Evolutionary conservation across 2,113 vertebrate species (phyloP).

Genomic region (Perca flavescens): DNA sequence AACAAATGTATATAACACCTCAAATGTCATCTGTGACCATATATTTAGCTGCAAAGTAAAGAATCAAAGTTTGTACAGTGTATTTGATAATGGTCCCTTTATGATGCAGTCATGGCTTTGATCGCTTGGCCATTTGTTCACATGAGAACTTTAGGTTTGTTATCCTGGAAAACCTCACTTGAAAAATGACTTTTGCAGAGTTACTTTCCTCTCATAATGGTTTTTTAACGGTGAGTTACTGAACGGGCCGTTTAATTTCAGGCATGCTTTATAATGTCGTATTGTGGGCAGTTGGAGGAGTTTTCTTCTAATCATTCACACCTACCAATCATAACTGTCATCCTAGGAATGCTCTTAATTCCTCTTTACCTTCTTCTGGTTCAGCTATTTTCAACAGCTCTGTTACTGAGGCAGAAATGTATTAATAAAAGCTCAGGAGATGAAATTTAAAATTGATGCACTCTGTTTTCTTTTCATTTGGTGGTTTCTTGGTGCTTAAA

Average conservation of each 20-base stretch:
- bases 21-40: constrained; percentile 14
- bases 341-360: constrained; percentile 64
- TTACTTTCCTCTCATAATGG: constrained; percentile 70
- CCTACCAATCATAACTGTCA: constrained; percentile 78
- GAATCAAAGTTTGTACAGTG: constrained; percentile 29
- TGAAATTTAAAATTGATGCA: constrained; percentile 44
- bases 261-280: constrained; percentile 66
- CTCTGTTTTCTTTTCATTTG: constrained; percentile 53
- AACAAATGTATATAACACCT: background rate
- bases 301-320: constrained; percentile 76
- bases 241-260: constrained; percentile 60
- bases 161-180: constrained; percentile 77
- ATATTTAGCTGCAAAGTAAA: constrained; percentile 26
- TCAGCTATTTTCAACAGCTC: constrained; percentile 66
- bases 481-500: constrained; percentile 47
- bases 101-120: constrained; percentile 56
- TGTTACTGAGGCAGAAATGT: constrained; percentile 29
- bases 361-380: constrained; percentile 43
- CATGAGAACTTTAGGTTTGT: constrained; percentile 71
- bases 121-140: constrained; percentile 63
- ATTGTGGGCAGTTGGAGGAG: constrained; percentile 63
- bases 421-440: constrained; percentile 35
- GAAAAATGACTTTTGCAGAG: constrained; percentile 74
- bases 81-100: constrained; percentile 68
- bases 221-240: constrained; percentile 73